A percentile compares a stretch with the other conserved stretches of the same genome.
phyloP scores from a whole-genome alignment of 2,113 vertebrate species.

The Ameiurus melas region DNA sequence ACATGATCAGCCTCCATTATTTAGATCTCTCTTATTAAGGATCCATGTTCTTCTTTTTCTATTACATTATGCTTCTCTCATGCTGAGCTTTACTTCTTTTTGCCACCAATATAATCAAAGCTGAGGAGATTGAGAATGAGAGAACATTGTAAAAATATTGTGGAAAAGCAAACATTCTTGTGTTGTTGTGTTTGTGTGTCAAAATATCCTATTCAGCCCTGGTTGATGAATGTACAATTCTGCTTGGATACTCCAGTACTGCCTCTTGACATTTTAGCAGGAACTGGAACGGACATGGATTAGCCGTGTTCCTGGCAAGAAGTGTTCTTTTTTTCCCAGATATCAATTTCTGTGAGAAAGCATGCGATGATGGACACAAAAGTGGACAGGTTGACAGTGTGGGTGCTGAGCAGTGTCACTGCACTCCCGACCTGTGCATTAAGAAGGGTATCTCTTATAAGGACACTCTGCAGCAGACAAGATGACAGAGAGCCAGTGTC shows the following conservation, averaged over 20 bases:
- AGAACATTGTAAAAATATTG: not conserved
- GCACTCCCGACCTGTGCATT: slow-evolving; percentile 34
- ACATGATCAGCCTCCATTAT: slow-evolving; percentile 44
- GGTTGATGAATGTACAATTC: slow-evolving; percentile 25
- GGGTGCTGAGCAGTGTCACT: slow-evolving; percentile 45
- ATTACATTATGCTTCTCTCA: slow-evolving; percentile 44
- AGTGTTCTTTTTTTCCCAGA: slow-evolving; percentile 32
- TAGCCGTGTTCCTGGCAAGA: slow-evolving; percentile 32
- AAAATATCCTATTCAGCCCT: slow-evolving; percentile 2
- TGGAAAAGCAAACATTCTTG: not conserved
- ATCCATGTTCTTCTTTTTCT: slow-evolving; percentile 33
- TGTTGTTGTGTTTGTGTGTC: slow-evolving; percentile 27
- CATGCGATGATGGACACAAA: slow-evolving; percentile 41
- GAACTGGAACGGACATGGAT: slow-evolving; percentile 46
- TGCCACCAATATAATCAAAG: not conserved
- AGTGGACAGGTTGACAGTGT: slow-evolving; percentile 52
- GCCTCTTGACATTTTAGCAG: slow-evolving; percentile 38
- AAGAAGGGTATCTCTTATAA: slow-evolving; percentile 50
- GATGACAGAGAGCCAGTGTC: slow-evolving; percentile 2
- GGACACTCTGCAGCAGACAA: slow-evolving; percentile 45
- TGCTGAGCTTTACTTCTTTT: slow-evolving; percentile 14
- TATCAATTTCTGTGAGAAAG: slow-evolving; percentile 54
- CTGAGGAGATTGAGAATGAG: not conserved
- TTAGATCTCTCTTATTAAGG: slow-evolving; percentile 49
- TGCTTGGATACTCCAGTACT: slow-evolving; percentile 25